Evolutionary conservation across 2,113 vertebrate species (phyloP), one percentile per base, ranked within the genome.

Genomic region (Megalops atlanticus): DNA sequence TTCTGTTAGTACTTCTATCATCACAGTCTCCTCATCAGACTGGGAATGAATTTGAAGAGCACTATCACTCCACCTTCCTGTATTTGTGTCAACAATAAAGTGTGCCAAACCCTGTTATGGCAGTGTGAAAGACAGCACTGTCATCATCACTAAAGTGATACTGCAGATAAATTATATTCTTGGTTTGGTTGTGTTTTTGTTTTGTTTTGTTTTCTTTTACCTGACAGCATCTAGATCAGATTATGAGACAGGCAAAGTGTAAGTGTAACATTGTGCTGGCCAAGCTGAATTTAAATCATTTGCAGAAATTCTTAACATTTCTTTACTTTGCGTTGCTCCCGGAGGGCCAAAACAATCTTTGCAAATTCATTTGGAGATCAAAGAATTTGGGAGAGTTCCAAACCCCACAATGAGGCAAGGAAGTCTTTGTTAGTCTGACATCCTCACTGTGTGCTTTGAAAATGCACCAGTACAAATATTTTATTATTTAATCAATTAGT

Each of bases 101-200:
- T 64, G 58, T n/a, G 31, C 58, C 82, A 85, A 86, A 86, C 52
- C 85, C 91, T 74, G 84, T 77, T 58, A 73, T 14, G 14, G 4
- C 8, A 70, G 33, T 71, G 64, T 79, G 77, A 70, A 45, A 45
- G 40, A 69, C 35, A 69, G 11, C 40, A 40, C 35, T 33, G 21
- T 39, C 68, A 74, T 74, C 36, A 58, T 31, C 1, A 68, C 38
- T 21, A 15, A 16, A 45, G 38, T 40, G 31, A 4, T 18, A 1
- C 15, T 36, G 36, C 7, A 75, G 41, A 75, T 75, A 0, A 64
- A 64, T 64, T n/a, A 64, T 64, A 64, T 27, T 64, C 24, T 64
- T 64, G 58, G 45, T 45, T 27, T 1, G 40, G 18, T 35, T 40
- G n/a, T n/a, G n/a, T 6, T 78, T 40, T 58, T 70, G 8, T 40